Percentiles rank a stretch among this genome's conserved stretches.
phyloP scores from a whole-genome alignment of 1,140 invertebrate genomes.

The Rhagoletis pomonella region DNA sequence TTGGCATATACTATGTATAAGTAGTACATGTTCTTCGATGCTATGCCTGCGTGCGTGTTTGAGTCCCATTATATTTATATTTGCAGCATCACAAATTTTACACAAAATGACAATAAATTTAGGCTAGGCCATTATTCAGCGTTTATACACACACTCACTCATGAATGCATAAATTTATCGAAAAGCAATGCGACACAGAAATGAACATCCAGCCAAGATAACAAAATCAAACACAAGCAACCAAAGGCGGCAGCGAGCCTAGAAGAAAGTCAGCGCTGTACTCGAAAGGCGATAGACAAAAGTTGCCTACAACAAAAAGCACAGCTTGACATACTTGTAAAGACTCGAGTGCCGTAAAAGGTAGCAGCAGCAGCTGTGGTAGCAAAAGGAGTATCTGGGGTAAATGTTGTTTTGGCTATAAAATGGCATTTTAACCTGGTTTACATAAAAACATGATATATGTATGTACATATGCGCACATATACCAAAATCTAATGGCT shows the following conservation, averaged over 20 bases:
- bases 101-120: constrained; percentile 46
- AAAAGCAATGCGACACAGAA: constrained; percentile 39
- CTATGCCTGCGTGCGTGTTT: background rate
- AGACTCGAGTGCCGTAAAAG: background rate
- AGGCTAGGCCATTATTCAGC: constrained; percentile 37
- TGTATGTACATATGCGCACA: background rate
- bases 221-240: background rate
- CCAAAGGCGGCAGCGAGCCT: background rate
- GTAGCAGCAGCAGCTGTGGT: background rate
- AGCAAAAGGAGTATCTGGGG: background rate
- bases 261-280: constrained; percentile 8
- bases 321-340: constrained; percentile 26
- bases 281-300: background rate
- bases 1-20: constrained; percentile 9
- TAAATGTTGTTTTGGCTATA: constrained; percentile 42
- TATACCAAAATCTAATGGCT: background rate
- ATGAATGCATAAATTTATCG: background rate
- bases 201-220: constrained; percentile 19
- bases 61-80: background rate
- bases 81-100: constrained; percentile 38
- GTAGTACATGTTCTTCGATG: background rate
- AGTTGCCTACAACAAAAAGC: constrained; percentile 17
- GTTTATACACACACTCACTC: background rate
- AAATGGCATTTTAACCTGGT: constrained; percentile 51
- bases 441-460: constrained; percentile 41